Evolutionary conservation across 2,797 vertebrate species (phyloP).

Genomic region (Ciconia nigra): DNA sequence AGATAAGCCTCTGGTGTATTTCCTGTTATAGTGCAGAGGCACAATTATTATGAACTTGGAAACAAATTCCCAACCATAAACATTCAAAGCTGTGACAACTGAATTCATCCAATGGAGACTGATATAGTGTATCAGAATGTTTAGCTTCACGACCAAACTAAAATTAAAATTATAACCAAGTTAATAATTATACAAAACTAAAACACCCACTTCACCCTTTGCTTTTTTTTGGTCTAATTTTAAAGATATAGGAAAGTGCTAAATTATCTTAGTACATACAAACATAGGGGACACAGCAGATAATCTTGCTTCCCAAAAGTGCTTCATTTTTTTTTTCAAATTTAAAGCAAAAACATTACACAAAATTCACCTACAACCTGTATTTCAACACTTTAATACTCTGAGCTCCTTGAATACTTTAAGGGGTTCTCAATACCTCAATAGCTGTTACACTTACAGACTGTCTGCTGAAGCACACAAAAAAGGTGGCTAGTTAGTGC

Average conservation of each 20-base stretch:
- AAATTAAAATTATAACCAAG: not conserved
- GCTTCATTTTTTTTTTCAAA: rapidly evolving
- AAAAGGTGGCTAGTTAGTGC: not conserved
- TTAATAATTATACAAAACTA: not conserved
- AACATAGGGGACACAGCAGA: not conserved
- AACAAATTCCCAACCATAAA: not conserved
- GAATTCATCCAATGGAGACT: not conserved
- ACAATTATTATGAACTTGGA: not conserved
- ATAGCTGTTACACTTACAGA: not conserved
- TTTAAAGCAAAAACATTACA: not conserved
- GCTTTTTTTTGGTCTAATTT: not conserved
- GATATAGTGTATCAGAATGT: not conserved
- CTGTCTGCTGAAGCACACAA: not conserved
- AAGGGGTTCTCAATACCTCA: not conserved
- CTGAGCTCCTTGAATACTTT: not conserved
- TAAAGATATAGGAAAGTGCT: not conserved
- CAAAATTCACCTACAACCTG: not conserved
- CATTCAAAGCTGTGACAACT: not conserved
- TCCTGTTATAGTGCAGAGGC: not conserved
- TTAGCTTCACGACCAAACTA: not conserved
- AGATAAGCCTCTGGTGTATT: not conserved
- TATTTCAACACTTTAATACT: not conserved
- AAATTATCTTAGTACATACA: not conserved
- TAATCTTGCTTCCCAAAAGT: not conserved
- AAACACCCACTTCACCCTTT: not conserved